Conservation (phyloP, 2,113 vertebrate genomes). For the Arenaria interpres region DNA sequence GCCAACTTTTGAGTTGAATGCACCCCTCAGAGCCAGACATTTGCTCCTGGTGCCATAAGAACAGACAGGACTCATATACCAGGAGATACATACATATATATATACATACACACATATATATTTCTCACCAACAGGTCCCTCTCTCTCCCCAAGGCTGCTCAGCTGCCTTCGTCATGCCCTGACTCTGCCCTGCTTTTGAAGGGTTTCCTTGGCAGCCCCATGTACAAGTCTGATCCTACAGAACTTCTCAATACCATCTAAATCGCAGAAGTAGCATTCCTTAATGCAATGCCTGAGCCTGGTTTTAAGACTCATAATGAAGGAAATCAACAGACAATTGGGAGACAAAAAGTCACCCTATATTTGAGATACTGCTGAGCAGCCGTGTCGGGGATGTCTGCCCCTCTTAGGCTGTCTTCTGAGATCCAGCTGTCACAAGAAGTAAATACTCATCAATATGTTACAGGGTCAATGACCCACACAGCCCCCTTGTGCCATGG, state of each 20-base stretch:
- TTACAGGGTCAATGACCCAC: not conserved
- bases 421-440: not conserved
- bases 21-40: not conserved
- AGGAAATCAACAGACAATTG: not conserved
- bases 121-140: not conserved
- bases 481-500: too few species aligned
- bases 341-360: not conserved
- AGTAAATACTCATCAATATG: not conserved
- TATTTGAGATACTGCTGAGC: not conserved
- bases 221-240: not conserved
- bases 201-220: not conserved
- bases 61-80: not conserved
- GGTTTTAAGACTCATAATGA: not conserved
- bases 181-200: not conserved
- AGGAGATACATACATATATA: not conserved
- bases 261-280: not conserved
- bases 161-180: not conserved
- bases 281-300: not conserved
- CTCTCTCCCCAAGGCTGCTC: not conserved
- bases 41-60: not conserved
- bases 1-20: not conserved
- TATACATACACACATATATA: rapidly evolving
- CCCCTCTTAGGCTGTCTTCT: not conserved
- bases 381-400: not conserved
- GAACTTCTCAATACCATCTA: not conserved